A percentile compares a stretch with the other conserved stretches of the same genome.
Evolutionary conservation across 2,888 invertebrate genomes (phyloP).

Genomic region (Sminthurinus aureus): DNA sequence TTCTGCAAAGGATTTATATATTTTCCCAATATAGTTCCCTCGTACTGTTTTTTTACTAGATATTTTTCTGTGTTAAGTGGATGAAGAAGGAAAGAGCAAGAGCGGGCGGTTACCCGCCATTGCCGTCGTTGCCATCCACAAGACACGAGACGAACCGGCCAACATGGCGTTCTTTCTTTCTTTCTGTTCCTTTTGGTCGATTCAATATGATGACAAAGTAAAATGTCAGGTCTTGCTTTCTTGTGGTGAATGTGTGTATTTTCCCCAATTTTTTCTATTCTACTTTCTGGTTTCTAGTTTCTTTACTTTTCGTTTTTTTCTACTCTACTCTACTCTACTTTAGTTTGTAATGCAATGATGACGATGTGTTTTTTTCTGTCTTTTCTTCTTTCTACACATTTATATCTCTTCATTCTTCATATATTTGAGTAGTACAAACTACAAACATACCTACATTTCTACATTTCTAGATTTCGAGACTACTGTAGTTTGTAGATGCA

Average conservation of each 20-base stretch:
- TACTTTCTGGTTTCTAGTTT: constrained; percentile 11
- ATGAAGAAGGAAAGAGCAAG: too few species aligned
- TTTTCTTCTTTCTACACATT: neutral
- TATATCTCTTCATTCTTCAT: neutral
- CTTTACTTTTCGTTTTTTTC: constrained; percentile 31
- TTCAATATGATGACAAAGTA: constrained; percentile 46
- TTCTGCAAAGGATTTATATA: too few species aligned
- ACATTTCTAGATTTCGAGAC: neutral
- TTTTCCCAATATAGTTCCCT: neutral
- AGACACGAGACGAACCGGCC: neutral
- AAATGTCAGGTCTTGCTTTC: constrained; percentile 40
- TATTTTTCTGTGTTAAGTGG: constrained; percentile 17
- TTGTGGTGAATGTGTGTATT: constrained; percentile 32
- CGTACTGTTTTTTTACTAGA: neutral
- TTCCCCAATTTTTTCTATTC: constrained; percentile 9
- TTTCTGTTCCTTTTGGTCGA: constrained; percentile 4
- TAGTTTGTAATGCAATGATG: constrained; percentile 30
- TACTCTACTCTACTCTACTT: neutral
- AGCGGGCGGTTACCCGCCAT: neutral
- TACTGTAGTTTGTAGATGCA: too few species aligned
- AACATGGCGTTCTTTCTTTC: constrained; percentile 37
- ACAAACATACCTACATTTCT: neutral
- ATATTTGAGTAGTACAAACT: constrained; percentile 1
- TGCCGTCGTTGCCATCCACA: neutral
- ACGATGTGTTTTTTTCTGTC: constrained; percentile 7